phyloP scores from a whole-genome alignment of 2,888 invertebrate species.

The Molorchus minor region DNA sequence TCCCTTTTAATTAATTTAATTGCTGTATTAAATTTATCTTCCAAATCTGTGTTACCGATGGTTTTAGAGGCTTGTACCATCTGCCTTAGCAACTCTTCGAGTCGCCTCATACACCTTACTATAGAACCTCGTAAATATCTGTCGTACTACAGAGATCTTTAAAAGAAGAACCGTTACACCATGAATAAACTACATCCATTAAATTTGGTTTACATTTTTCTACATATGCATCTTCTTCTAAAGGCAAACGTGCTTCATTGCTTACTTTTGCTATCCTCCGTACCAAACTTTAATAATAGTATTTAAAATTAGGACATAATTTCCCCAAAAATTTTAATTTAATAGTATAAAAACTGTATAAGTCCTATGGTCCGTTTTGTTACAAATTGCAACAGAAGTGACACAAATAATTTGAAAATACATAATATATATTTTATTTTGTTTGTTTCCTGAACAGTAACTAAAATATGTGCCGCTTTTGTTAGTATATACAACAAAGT shows the following conservation, averaged over 20 bases:
- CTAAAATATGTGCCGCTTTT: no score
- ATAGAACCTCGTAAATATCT: slow-evolving; percentile 93
- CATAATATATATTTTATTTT: no score
- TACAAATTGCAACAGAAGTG: no score
- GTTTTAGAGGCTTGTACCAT: slow-evolving; percentile 96
- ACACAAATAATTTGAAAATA: no score
- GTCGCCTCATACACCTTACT: slow-evolving; percentile 91
- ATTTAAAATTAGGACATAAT: slow-evolving; percentile 66
- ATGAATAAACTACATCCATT: slow-evolving; percentile 96
- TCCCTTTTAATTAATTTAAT: slow-evolving; percentile 94
- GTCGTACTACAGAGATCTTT: slow-evolving; percentile 94
- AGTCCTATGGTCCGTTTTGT: no score
- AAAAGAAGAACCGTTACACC: slow-evolving; percentile 95
- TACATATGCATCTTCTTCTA: slow-evolving; percentile 92
- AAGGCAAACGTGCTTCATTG: slow-evolving; percentile 82
- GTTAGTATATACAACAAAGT: no score
- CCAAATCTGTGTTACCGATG: slow-evolving; percentile 94
- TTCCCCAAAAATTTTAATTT: no score
- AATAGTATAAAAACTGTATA: neutral
- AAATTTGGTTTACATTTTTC: slow-evolving; percentile 92
- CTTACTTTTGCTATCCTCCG: slow-evolving; percentile 90
- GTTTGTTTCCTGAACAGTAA: no score
- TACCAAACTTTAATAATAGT: slow-evolving; percentile 73
- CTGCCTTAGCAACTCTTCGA: slow-evolving; percentile 96
- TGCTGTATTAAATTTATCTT: slow-evolving; percentile 94